Evolutionary conservation across 2,888 invertebrate species (phyloP).

Genomic region (Sclerodermus sp.): DNA sequence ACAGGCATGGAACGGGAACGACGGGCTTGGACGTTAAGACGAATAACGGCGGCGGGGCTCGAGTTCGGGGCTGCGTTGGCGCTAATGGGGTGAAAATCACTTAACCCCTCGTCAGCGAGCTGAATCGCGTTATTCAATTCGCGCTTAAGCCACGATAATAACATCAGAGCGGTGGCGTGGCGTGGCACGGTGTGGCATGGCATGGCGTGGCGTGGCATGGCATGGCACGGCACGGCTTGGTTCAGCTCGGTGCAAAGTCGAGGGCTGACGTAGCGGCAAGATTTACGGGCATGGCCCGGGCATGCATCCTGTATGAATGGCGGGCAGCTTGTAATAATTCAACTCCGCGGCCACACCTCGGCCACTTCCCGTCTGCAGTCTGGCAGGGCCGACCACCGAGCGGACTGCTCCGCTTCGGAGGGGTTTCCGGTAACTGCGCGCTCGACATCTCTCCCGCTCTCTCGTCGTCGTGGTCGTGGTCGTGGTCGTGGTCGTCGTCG

Average conservation of each 20-base stretch:
- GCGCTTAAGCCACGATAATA: constrained; percentile 47
- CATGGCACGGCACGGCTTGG: too few relatives aligned
- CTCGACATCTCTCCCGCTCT: constrained; percentile 32
- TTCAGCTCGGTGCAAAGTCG: constrained; percentile 32
- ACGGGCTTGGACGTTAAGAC: background rate
- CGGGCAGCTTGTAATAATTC: constrained; percentile 55
- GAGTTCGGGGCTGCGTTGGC: constrained; percentile 15
- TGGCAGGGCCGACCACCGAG: constrained; percentile 40
- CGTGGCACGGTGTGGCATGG: constrained; percentile 3
- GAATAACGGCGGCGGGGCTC: constrained; percentile 2
- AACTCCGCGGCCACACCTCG: constrained; percentile 55
- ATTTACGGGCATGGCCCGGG: constrained; percentile 48
- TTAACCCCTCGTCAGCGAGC: constrained; percentile 42
- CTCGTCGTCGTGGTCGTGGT: constrained; percentile 17
- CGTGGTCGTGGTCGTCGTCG: too few relatives aligned
- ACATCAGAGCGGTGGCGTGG: constrained; percentile 31
- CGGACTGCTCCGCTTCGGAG: constrained; percentile 33
- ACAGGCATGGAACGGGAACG: too few relatives aligned
- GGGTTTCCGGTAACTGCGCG: constrained; percentile 49
- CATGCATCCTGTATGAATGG: constrained; percentile 55
- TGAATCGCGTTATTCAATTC: constrained; percentile 46
- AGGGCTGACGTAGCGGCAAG: constrained; percentile 48
- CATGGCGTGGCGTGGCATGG: constrained; percentile 19
- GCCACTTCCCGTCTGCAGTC: constrained; percentile 52
- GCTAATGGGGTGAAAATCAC: constrained; percentile 46